Conservation (phyloP, 2,797 vertebrate genomes). For the Carcharodon carcharias region DNA sequence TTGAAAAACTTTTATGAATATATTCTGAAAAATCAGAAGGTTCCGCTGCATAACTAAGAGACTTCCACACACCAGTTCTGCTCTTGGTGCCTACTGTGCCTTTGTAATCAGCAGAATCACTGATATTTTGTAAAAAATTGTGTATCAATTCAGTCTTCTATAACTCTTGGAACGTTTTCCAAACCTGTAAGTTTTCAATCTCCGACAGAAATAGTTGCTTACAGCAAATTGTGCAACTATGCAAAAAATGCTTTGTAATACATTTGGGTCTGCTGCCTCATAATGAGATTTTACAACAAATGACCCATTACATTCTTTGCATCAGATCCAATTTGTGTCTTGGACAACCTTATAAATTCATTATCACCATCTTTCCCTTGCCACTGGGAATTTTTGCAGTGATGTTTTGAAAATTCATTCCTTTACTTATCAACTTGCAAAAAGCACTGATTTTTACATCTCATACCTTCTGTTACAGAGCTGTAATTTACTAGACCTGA, state of each 20-base stretch:
- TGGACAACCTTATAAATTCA: slow-evolving; percentile 1
- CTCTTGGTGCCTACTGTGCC: neutral
- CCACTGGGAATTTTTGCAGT: neutral
- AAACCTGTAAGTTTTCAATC: neutral
- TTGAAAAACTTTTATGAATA: neutral
- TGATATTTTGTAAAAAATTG: neutral
- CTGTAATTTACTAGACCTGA: neutral
- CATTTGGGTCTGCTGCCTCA: neutral
- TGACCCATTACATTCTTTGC: neutral
- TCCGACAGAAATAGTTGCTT: neutral
- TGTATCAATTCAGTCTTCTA: neutral
- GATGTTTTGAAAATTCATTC: neutral
- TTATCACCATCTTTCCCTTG: neutral
- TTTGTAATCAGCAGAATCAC: neutral
- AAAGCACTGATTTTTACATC: neutral
- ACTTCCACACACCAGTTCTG: neutral
- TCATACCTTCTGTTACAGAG: neutral
- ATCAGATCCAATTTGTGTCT: neutral
- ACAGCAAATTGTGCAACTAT: neutral
- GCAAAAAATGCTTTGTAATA: neutral
- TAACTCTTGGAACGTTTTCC: neutral
- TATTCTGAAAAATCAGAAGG: neutral
- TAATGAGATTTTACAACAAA: neutral
- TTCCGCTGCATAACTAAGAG: neutral
- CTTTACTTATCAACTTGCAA: neutral